Percentiles rank a stretch among this genome's conserved stretches.
Evolutionary conservation across 2,888 invertebrate species (phyloP).

Genomic region (Dysmachus trigonus): DNA sequence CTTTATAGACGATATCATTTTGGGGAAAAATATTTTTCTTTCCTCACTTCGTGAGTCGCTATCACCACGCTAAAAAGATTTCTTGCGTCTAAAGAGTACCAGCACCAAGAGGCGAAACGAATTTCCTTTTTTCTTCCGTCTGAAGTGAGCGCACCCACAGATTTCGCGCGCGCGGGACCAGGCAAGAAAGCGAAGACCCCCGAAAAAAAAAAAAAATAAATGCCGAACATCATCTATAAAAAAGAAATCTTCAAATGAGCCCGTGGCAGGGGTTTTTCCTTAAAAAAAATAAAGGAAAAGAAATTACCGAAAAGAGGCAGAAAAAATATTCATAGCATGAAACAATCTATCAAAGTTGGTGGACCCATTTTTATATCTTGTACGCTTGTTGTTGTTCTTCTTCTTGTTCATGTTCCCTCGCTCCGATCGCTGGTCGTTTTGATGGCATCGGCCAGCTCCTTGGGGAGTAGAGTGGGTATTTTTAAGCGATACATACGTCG

Average conservation of each 20-base stretch:
- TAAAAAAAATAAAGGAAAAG: background rate
- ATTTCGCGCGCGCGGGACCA: background rate
- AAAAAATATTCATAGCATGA: slow-evolving; percentile 16
- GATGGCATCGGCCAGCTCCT: background rate
- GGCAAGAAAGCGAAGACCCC: background rate
- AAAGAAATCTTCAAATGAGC: background rate
- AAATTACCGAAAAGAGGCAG: background rate
- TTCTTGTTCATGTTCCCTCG: background rate
- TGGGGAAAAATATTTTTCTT: background rate
- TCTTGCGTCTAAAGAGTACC: background rate
- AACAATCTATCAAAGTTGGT: slow-evolving; percentile 17
- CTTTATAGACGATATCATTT: background rate
- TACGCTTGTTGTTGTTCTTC: background rate
- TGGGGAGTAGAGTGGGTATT: background rate
- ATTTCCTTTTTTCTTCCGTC: background rate
- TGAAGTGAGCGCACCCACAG: background rate
- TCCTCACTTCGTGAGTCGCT: background rate
- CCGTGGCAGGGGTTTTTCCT: background rate
- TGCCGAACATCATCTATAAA: background rate
- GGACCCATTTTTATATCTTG: slow-evolving; percentile 18
- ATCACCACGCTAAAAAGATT: background rate
- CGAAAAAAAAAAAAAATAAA: background rate
- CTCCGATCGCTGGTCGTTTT: background rate
- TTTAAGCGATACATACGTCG: background rate
- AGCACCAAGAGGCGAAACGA: background rate